Conservation (phyloP, 1,140 invertebrate species). For the Vanessa atalanta region DNA sequence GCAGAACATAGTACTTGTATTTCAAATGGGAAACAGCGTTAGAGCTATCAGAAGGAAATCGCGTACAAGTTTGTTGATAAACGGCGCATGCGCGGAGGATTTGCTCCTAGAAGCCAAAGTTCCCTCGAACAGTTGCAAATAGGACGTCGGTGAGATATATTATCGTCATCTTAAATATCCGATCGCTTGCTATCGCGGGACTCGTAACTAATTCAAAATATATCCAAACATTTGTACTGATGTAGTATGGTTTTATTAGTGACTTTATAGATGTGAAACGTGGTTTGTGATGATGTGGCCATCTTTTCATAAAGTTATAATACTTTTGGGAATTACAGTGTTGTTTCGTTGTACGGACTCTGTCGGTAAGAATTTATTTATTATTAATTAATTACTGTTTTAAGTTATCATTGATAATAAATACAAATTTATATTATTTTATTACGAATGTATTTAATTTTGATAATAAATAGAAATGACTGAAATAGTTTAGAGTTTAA, state of each 20-base stretch:
- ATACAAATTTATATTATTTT: too few species aligned
- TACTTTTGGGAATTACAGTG: conserved; percentile 72
- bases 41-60: conserved; percentile 27
- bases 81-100: conserved; percentile 39
- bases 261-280: conserved; percentile 19
- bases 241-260: conserved; percentile 9
- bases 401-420: too few species aligned
- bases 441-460: too few species aligned
- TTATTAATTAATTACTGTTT: neutral
- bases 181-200: conserved; percentile 11
- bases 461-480: too few species aligned
- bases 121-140: conserved; percentile 44
- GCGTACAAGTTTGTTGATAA: conserved; percentile 6
- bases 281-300: conserved; percentile 58
- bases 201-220: conserved; percentile 19
- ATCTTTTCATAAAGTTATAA: conserved; percentile 46
- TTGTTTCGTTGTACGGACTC: conserved; percentile 70
- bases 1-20: neutral
- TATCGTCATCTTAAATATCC: conserved; percentile 38
- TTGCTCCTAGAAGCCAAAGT: conserved; percentile 38
- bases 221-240: conserved; percentile 2
- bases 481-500: too few species aligned
- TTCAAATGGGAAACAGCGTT: neutral
- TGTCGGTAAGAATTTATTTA: conserved; percentile 52
- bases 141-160: conserved; percentile 26